Percentiles rank a stretch among this genome's conserved stretches.
Conservation (phyloP, 2,113 vertebrate species). For the Vimba vimba region DNA sequence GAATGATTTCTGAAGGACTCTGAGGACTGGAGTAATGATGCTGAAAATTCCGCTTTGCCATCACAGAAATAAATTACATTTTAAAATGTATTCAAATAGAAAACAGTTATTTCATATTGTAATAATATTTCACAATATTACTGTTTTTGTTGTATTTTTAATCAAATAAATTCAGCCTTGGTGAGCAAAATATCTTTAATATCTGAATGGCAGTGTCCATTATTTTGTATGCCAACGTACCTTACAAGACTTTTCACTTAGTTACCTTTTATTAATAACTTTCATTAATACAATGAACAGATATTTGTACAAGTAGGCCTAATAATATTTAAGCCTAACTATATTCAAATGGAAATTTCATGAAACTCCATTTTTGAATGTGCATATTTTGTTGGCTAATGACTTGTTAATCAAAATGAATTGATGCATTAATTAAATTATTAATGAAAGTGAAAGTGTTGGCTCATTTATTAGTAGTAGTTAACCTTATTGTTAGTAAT, state of each 20-base stretch:
- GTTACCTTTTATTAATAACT: not conserved
- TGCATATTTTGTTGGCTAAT: not conserved
- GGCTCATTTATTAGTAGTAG: not conserved
- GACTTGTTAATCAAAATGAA: not conserved
- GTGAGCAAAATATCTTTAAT: too few relatives aligned
- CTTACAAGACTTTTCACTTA: not conserved
- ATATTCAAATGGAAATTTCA: not conserved
- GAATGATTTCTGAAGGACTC: not conserved
- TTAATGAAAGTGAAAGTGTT: not conserved
- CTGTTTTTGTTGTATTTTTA: too few relatives aligned
- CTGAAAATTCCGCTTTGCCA: not conserved
- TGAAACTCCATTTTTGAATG: not conserved
- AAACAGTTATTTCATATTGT: not conserved
- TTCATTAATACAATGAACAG: not conserved
- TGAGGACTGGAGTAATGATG: not conserved
- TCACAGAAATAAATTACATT: not conserved
- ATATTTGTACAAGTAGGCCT: not conserved
- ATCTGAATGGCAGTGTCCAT: not conserved
- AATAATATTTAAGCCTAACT: not conserved
- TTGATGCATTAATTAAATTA: not conserved
- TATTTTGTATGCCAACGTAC: not conserved
- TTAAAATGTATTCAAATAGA: not conserved
- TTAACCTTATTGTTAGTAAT: not conserved
- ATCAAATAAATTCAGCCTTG: too few relatives aligned
- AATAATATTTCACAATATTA: not conserved